A percentile compares a stretch with the other conserved stretches of the same genome.
Evolutionary conservation across 2,888 invertebrate genomes (phyloP).

Genomic region (Encarsia formosa): DNA sequence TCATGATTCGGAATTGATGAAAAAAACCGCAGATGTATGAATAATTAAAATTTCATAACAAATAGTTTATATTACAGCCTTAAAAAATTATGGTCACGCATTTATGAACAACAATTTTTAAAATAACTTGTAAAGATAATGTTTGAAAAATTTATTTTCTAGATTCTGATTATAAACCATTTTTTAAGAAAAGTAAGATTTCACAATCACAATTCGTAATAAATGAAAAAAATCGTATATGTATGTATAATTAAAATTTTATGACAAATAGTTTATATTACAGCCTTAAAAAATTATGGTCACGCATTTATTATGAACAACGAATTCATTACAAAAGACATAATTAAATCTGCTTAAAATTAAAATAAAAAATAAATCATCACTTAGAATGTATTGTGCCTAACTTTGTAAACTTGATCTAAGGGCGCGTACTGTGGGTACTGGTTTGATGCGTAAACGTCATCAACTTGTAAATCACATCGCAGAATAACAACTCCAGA

Average conservation of each 20-base stretch:
- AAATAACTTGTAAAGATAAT: too few species aligned
- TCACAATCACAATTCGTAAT: neutral
- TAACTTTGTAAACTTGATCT: constrained; percentile 55
- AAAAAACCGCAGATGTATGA: neutral
- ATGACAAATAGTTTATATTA: constrained; percentile 28
- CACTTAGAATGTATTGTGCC: constrained; percentile 45
- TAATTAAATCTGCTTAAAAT: constrained; percentile 21
- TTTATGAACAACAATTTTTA: constrained; percentile 28
- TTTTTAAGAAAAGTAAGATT: neutral
- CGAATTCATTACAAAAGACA: constrained; percentile 29
- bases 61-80: constrained; percentile 29
- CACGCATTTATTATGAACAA: constrained; percentile 26
- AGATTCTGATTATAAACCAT: neutral
- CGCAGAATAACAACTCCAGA: constrained; percentile 83
- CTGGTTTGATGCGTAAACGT: constrained; percentile 37
- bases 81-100: constrained; percentile 25
- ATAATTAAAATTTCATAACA: constrained; percentile 15
- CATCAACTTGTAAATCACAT: constrained; percentile 69
- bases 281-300: constrained; percentile 27
- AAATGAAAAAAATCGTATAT: neutral
- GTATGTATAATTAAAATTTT: constrained; percentile 5
- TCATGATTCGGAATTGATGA: neutral
- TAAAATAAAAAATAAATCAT: constrained; percentile 27
- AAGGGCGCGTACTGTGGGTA: constrained; percentile 54
- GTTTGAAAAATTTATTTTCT: neutral